A percentile compares a stretch with the other conserved stretches of the same genome.
These are phyloP conservation scores for Diuraphis noxia DNA, from an alignment of 1,140 invertebrate species.

Conservation along the genomic window DNA sequence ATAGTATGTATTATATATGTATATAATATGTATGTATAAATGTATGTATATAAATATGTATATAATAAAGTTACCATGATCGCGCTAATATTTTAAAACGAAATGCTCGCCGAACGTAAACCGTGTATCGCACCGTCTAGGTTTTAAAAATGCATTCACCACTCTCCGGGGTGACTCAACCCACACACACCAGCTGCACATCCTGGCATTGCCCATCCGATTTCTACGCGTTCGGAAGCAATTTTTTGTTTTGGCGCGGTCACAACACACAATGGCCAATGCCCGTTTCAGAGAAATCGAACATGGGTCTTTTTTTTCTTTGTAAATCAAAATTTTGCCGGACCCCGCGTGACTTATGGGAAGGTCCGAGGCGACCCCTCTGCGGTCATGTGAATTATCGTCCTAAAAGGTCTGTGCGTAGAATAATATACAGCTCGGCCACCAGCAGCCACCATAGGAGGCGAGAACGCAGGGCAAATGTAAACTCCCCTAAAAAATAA, in stretches of 20 bases:
- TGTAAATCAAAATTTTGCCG: constrained; percentile 3
- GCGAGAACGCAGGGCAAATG: not conserved
- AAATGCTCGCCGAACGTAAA: not conserved
- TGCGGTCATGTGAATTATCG: constrained; percentile 37
- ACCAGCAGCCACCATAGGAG: not conserved
- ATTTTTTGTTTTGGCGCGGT: not conserved
- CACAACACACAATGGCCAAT: not conserved
- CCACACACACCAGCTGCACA: too few relatives aligned
- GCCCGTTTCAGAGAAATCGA: not conserved
- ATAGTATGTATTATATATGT: too few relatives aligned
- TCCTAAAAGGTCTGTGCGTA: not conserved
- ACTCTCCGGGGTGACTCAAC: not conserved
- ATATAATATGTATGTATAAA: too few relatives aligned
- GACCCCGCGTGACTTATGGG: constrained; percentile 8
- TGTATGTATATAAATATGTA: too few relatives aligned
- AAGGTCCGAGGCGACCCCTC: not conserved
- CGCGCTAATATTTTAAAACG: not conserved
- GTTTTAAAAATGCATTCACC: not conserved
- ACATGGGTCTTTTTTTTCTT: not conserved
- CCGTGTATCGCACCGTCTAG: not conserved
- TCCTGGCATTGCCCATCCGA: too few relatives aligned
- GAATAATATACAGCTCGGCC: not conserved
- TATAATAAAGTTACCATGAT: not conserved
- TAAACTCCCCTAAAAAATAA: too few relatives aligned
- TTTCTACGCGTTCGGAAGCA: too few relatives aligned